A percentile compares a stretch with the other conserved stretches of the same genome.
Evolutionary conservation across 2,888 invertebrate genomes (phyloP).

Genomic region (Hydrotaea cyrtoneurina): DNA sequence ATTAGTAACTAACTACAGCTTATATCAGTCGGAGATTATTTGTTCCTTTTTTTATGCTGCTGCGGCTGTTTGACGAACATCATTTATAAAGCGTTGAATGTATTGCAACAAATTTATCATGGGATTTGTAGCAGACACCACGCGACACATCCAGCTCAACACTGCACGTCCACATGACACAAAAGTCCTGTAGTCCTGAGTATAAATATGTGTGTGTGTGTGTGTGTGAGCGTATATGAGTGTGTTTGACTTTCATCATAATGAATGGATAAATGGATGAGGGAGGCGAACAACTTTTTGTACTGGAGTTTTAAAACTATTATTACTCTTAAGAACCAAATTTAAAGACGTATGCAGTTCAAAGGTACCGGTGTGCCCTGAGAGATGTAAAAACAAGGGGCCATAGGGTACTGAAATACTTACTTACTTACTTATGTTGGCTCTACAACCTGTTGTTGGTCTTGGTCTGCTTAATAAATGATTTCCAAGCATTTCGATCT

Average conservation of each 20-base stretch:
- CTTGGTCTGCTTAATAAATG: too few species aligned
- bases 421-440: too few species aligned
- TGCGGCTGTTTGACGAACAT: neutral
- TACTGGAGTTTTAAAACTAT: constrained; percentile 2
- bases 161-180: neutral
- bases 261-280: neutral
- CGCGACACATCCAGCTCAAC: neutral
- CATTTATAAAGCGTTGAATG: neutral
- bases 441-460: too few species aligned
- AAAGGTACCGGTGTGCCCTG: too few species aligned
- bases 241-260: neutral
- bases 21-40: too few species aligned
- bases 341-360: neutral
- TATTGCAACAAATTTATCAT: constrained; percentile 1
- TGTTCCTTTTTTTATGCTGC: neutral
- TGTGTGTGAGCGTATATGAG: neutral
- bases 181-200: neutral
- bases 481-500: too few species aligned
- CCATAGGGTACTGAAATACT: too few species aligned
- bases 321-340: neutral
- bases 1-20: too few species aligned
- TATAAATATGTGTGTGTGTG: too few species aligned
- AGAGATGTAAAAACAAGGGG: too few species aligned
- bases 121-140: neutral
- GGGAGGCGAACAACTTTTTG: neutral